phyloP scores from a whole-genome alignment of 2,797 vertebrate species.

The Pantherophis alleghaniensis region DNA sequence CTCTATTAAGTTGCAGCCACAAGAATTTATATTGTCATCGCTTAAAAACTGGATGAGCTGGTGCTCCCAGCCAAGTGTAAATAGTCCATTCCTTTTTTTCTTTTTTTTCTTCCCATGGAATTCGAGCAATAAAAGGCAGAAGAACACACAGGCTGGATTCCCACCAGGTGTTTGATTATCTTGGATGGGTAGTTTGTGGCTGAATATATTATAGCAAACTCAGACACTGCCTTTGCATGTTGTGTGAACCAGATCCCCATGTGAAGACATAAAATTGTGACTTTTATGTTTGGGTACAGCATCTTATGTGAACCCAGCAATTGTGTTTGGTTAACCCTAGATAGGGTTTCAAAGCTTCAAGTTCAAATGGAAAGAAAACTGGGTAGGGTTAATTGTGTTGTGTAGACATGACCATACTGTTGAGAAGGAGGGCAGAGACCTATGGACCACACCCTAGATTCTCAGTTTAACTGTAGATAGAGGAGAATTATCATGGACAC shows the following conservation, averaged over 20 bases:
- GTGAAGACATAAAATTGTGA: not conserved
- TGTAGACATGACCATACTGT: not conserved
- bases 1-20: not conserved
- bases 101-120: not conserved
- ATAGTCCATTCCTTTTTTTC: not conserved
- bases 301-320: not conserved
- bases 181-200: not conserved
- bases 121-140: not conserved
- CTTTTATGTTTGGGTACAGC: not conserved
- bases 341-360: not conserved
- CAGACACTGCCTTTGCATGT: not conserved
- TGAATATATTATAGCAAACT: not conserved
- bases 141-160: not conserved
- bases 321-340: not conserved
- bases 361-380: not conserved
- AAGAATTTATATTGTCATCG: not conserved
- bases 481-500: not conserved
- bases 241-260: not conserved
- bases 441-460: not conserved
- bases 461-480: not conserved
- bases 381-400: not conserved
- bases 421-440: not conserved
- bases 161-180: not conserved
- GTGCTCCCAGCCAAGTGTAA: not conserved
- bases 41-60: not conserved